Base-by-base conservation (phyloP, 2,797 vertebrate genomes). In the Notolepis coatsorum region DNA sequence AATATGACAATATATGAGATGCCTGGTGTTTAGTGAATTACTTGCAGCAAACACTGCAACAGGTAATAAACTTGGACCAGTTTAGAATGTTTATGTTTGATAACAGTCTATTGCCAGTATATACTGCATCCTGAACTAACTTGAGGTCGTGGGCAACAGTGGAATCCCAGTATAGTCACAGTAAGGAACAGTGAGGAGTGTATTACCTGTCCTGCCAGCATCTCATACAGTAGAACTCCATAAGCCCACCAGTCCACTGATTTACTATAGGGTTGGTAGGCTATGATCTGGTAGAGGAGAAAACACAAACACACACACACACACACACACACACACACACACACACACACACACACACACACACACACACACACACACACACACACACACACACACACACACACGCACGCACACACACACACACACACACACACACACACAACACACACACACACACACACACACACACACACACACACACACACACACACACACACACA, bases 161-260 rank as follows among this genome's bases (percentile, higher is more conserved):
- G n/a, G 2, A 12, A 45, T 6, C 24, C 42, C 42, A 23, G 0
- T 42, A 15, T 20, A 33, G 28, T 13, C 38, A 4, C 10, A 17
- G 3, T 9, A 27, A 2, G 43, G 7, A 42, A 46, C 15, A 50
- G 20, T 25, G n/a, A 61, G 52, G 7, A 28, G 8, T 3, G 20
- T 3, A 15, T 48, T 81, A 99, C 98, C 97, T 99, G 98, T 74
- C 98, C 98, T 2, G 98, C 98, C 84, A 99, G 61, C 98, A 99
- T 99, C 82, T 99, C 98, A 12, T 99, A 99, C 18, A 99, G 94
- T 59, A 99, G 94, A 8, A 99, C 97, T 39, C 98, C 98, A 0
- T 96, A 99, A 0, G 98, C 98, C 98, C 98, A 99, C 98, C 98
- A 99, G 61, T 99, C 98, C 89, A 99, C 98, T 0, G 98, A 99